Conservation (phyloP, 2,113 vertebrate genomes). For the Otus sunia region DNA sequence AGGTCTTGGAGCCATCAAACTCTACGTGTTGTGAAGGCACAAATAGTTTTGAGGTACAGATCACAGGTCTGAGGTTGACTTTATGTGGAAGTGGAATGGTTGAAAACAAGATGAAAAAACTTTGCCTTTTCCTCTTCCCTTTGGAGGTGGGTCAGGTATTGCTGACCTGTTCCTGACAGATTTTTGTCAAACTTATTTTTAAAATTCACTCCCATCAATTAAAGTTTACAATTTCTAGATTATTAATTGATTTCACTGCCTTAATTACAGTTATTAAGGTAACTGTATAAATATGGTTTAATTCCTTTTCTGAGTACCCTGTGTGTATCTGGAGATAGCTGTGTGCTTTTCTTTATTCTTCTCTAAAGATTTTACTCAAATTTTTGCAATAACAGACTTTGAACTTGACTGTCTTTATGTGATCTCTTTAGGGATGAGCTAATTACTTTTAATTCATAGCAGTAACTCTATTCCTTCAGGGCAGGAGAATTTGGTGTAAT, state of each 20-base stretch:
- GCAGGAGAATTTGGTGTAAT: neutral
- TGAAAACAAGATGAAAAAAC: neutral
- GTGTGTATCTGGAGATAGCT: neutral
- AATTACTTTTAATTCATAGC: neutral
- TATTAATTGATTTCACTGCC: neutral
- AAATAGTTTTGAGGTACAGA: neutral
- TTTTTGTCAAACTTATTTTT: neutral
- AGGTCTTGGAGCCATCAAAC: neutral
- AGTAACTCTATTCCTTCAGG: neutral
- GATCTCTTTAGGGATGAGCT: neutral
- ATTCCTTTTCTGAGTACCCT: neutral
- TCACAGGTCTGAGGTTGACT: neutral
- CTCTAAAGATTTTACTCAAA: neutral
- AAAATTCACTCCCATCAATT: neutral
- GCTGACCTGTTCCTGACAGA: neutral
- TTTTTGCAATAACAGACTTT: neutral
- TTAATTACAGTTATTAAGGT: neutral
- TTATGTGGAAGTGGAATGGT: neutral
- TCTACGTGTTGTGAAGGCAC: accelerated
- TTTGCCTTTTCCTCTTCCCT: neutral
- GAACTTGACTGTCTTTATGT: neutral
- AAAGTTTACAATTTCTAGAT: neutral
- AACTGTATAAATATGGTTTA: neutral
- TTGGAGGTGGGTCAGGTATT: neutral
- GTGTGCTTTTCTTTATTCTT: neutral